These are phyloP conservation scores for Propithecus deckenii DNA, from an alignment of 2,797 vertebrate species.

Conservation along the genomic window DNA sequence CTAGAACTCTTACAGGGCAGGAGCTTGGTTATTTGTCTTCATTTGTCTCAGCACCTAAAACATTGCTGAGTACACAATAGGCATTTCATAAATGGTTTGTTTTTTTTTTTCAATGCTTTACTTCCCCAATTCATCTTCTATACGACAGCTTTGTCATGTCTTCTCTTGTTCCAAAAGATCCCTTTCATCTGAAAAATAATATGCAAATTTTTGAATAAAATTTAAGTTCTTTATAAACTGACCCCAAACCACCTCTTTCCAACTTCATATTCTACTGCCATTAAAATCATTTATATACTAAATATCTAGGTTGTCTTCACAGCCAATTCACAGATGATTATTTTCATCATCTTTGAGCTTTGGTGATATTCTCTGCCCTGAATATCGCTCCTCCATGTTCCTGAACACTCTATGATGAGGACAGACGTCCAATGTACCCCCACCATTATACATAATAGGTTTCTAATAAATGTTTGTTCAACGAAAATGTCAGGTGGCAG, in stretches of 20 bases:
- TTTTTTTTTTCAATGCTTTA: neutral
- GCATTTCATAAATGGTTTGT: neutral
- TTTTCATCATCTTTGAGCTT: neutral
- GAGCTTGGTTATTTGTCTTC: neutral
- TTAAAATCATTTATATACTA: neutral
- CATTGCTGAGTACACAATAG: neutral
- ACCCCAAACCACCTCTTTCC: neutral
- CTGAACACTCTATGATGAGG: neutral
- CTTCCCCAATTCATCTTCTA: neutral
- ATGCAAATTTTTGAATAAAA: neutral
- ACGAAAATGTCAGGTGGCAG: neutral
- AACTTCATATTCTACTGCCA: neutral
- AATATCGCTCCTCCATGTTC: neutral
- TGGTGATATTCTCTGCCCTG: neutral
- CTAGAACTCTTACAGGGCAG: neutral
- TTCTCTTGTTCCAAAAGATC: neutral
- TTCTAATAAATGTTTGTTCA: neutral
- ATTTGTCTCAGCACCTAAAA: neutral
- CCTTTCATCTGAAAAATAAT: constrained; percentile 11
- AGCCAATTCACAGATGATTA: neutral
- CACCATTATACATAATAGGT: neutral
- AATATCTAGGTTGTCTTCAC: neutral
- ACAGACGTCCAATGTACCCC: neutral
- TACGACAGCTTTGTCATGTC: neutral
- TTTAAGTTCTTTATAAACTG: constrained; percentile 32